Evolutionary conservation across 2,113 vertebrate genomes (phyloP).

Genomic region (Pelusios castaneus): DNA sequence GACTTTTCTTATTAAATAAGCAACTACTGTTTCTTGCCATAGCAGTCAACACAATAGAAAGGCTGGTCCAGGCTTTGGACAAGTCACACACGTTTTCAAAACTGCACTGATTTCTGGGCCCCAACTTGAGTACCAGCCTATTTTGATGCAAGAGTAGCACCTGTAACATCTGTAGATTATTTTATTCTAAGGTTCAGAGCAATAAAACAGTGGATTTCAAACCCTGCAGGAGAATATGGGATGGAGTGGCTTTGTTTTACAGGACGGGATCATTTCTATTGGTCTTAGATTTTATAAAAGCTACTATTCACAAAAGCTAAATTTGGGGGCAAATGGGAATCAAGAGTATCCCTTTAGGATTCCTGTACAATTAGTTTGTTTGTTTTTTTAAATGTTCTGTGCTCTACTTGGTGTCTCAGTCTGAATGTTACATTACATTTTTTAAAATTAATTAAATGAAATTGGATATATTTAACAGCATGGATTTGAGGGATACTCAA

Average conservation of each 20-base stretch:
- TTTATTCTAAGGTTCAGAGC: neutral
- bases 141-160: neutral
- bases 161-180: accelerated
- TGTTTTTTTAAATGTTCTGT: neutral
- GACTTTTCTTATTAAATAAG: neutral
- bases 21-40: neutral
- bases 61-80: neutral
- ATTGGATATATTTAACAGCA: neutral
- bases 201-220: neutral
- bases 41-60: neutral
- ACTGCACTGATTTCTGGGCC: neutral
- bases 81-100: accelerated
- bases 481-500: neutral
- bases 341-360: neutral
- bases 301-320: neutral
- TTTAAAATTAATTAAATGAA: neutral
- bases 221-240: neutral
- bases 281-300: neutral
- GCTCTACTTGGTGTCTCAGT: neutral
- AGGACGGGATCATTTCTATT: neutral
- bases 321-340: neutral
- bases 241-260: neutral
- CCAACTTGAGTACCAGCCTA: neutral
- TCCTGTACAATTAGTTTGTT: neutral
- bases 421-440: neutral